A percentile compares a stretch with the other conserved stretches of the same genome.
Evolutionary conservation across 2,888 invertebrate genomes (phyloP).

Genomic region (Nymphalis polychloros): DNA sequence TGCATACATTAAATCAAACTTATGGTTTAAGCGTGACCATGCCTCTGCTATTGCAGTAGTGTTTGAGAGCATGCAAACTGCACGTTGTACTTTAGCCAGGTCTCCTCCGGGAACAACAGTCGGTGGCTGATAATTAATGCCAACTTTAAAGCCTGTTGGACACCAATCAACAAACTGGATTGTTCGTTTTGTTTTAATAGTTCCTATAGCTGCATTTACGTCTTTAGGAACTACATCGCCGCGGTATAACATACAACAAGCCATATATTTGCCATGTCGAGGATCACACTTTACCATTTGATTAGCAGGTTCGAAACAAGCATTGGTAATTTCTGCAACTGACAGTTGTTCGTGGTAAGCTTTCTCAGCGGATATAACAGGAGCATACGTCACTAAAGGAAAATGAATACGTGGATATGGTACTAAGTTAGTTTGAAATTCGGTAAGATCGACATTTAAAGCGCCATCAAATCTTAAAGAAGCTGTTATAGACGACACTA

Average conservation of each 20-base stretch:
- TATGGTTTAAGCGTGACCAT: slow-evolving; percentile 97
- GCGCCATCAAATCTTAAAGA: slow-evolving; percentile 95
- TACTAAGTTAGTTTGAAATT: slow-evolving; percentile 96
- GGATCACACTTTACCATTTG: slow-evolving; percentile 98
- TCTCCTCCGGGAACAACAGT: slow-evolving; percentile 96
- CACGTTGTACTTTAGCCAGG: slow-evolving; percentile 94
- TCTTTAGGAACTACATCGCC: slow-evolving; percentile 98
- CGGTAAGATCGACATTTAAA: slow-evolving; percentile 94
- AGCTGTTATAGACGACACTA: slow-evolving; percentile 95
- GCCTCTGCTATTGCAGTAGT: slow-evolving; percentile 99
- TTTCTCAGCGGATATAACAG: slow-evolving; percentile 95
- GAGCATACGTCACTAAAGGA: slow-evolving; percentile 94
- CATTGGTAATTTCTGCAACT: slow-evolving; percentile 95
- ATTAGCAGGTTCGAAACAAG: slow-evolving; percentile 97
- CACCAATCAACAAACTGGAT: slow-evolving; percentile 97
- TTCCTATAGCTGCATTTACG: slow-evolving; percentile 95
- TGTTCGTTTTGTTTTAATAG: slow-evolving; percentile 95
- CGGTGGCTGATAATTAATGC: slow-evolving; percentile 93
- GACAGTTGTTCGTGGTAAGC: slow-evolving; percentile 96
- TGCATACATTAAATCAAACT: slow-evolving; percentile 97
- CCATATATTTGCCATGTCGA: slow-evolving; percentile 95
- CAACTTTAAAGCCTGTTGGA: slow-evolving; percentile 89
- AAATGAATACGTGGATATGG: slow-evolving; percentile 98
- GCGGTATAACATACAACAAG: slow-evolving; percentile 96
- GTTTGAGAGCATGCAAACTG: slow-evolving; percentile 98